Evolutionary conservation across 2,797 vertebrate species (phyloP).

Genomic region (Eulemur mongoz): DNA sequence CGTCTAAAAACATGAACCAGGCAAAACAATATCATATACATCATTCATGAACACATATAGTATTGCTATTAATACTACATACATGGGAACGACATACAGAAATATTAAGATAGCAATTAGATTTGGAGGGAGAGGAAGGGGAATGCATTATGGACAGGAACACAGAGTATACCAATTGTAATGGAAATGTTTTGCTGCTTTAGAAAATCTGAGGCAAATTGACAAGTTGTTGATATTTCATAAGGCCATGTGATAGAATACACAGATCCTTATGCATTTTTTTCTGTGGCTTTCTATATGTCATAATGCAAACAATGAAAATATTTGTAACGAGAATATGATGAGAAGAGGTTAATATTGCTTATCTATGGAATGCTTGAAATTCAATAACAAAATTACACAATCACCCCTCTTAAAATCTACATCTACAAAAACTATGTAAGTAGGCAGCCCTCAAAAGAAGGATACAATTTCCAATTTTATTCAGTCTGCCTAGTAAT

Average conservation of each 20-base stretch:
- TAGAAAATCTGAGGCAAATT: not conserved
- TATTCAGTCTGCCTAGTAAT: not conserved
- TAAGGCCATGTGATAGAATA: not conserved
- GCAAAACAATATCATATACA: not conserved
- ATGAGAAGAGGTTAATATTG: not conserved
- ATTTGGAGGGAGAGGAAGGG: not conserved
- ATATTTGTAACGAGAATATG: not conserved
- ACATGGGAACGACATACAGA: not conserved
- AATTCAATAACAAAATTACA: conserved; percentile 27
- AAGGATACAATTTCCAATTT: not conserved
- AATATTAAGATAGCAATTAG: not conserved
- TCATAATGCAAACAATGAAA: not conserved
- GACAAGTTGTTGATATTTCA: not conserved
- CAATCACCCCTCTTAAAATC: not conserved
- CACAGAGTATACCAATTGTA: not conserved
- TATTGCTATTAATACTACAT: not conserved
- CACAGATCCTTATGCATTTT: not conserved
- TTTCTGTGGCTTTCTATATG: not conserved
- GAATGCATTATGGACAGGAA: not conserved
- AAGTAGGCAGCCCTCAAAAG: not conserved
- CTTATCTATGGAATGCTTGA: not conserved
- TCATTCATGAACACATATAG: not conserved
- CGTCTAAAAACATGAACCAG: not conserved
- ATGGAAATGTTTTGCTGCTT: conserved; percentile 18
- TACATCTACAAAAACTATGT: conserved; percentile 19